Evolutionary conservation across 2,113 vertebrate species (phyloP).

Genomic region (Butorides virescens): DNA sequence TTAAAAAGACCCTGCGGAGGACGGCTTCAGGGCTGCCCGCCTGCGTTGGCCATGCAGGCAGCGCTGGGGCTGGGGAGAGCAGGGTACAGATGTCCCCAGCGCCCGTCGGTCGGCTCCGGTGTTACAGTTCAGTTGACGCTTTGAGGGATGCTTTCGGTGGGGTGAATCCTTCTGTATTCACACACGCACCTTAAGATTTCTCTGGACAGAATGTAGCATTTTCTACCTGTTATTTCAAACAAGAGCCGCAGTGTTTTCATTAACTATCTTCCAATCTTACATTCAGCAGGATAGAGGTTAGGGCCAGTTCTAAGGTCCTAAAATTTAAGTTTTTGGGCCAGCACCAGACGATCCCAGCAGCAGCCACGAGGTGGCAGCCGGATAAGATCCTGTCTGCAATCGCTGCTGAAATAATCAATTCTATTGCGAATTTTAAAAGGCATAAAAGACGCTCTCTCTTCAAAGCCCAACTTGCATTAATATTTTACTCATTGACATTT

Average conservation of each 20-base stretch:
- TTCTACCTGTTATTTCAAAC: rapidly evolving
- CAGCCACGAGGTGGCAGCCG: conserved; percentile 76
- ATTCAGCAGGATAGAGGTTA: background rate
- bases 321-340: rapidly evolving
- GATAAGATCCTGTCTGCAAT: background rate
- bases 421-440: background rate
- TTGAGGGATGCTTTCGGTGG: background rate
- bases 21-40: background rate
- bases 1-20: background rate
- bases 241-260: background rate
- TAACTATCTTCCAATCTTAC: rapidly evolving
- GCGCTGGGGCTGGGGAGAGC: background rate
- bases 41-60: rapidly evolving
- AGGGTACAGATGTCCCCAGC: background rate
- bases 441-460: background rate
- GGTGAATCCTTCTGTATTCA: background rate
- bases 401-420: background rate
- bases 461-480: background rate
- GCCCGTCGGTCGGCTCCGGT: background rate
- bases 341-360: conserved; percentile 31
- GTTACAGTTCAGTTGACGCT: background rate
- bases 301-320: background rate
- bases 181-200: rapidly evolving
- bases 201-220: background rate
- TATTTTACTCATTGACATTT: conserved; percentile 55